Conservation (phyloP, 2,888 invertebrate genomes). For the Pseudoips prasinana region DNA sequence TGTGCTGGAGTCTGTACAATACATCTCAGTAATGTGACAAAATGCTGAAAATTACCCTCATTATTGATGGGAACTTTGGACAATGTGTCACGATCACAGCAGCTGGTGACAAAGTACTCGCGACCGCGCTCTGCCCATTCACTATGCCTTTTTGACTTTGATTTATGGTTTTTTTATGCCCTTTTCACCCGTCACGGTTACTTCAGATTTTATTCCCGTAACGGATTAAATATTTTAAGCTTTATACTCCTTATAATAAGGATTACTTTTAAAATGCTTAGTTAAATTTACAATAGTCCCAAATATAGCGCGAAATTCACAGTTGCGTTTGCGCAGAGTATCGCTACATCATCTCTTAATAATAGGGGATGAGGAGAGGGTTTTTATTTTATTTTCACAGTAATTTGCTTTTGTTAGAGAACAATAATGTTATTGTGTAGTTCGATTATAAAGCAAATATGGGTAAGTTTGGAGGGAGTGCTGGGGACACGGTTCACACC, state of each 20-base stretch:
- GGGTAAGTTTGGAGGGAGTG: constrained; percentile 58
- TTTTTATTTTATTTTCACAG: constrained; percentile 80
- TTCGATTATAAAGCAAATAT: constrained; percentile 77
- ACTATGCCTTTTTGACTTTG: constrained; percentile 83
- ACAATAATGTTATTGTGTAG: constrained; percentile 70
- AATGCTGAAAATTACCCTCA: constrained; percentile 78
- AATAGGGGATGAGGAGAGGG: constrained; percentile 75
- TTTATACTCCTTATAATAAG: constrained; percentile 22
- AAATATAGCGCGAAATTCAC: constrained; percentile 54
- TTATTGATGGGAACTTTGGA: constrained; percentile 74
- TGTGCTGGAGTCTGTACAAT: too few relatives aligned
- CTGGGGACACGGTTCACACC: constrained; percentile 67
- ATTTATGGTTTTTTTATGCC: constrained; percentile 81
- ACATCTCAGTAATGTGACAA: constrained; percentile 76
- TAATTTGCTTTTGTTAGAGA: constrained; percentile 73
- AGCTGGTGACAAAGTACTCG: constrained; percentile 76
- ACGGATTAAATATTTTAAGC: constrained; percentile 30
- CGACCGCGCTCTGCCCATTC: constrained; percentile 72
- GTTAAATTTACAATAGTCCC: constrained; percentile 25
- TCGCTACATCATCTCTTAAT: constrained; percentile 80
- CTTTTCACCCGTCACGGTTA: constrained; percentile 78
- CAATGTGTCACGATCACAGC: constrained; percentile 56
- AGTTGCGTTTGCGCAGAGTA: constrained; percentile 70
- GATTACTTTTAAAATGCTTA: constrained; percentile 28
- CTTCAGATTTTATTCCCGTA: constrained; percentile 61